phyloP scores from a whole-genome alignment of 2,113 vertebrate genomes.

The Ophthalmolycus amberensis region DNA sequence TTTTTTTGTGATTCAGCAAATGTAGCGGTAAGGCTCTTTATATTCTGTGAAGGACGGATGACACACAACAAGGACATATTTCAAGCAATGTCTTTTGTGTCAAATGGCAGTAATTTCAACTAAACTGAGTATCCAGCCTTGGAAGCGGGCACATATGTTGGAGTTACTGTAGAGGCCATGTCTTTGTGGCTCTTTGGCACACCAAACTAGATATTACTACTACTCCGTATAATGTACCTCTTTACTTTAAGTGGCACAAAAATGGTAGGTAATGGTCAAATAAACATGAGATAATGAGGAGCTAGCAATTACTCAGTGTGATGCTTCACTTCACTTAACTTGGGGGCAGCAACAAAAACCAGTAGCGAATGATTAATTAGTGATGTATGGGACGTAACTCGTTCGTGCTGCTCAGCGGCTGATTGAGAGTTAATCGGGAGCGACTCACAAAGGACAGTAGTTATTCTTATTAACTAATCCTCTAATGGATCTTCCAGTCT shows the following conservation, averaged over 20 bases:
- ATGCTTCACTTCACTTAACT: background rate
- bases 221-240: background rate
- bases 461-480: background rate
- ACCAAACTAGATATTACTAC: background rate
- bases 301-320: background rate
- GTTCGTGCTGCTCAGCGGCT: background rate
- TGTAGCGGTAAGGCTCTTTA: slow-evolving; percentile 14
- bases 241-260: background rate
- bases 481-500: background rate
- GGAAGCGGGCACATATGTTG: background rate
- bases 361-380: background rate
- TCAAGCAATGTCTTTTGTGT: slow-evolving; percentile 14
- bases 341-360: background rate
- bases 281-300: background rate
- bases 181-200: slow-evolving; percentile 1
- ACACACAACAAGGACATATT: slow-evolving; percentile 29
- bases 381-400: background rate
- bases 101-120: background rate
- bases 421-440: background rate
- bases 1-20: slow-evolving; percentile 13
- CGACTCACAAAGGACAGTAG: background rate
- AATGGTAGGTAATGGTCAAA: background rate
- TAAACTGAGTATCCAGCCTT: background rate
- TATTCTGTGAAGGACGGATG: slow-evolving; percentile 20
- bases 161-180: background rate